These are phyloP conservation scores for Labeo rohita DNA, from an alignment of 2,113 vertebrate genomes.

Conservation along the genomic window DNA sequence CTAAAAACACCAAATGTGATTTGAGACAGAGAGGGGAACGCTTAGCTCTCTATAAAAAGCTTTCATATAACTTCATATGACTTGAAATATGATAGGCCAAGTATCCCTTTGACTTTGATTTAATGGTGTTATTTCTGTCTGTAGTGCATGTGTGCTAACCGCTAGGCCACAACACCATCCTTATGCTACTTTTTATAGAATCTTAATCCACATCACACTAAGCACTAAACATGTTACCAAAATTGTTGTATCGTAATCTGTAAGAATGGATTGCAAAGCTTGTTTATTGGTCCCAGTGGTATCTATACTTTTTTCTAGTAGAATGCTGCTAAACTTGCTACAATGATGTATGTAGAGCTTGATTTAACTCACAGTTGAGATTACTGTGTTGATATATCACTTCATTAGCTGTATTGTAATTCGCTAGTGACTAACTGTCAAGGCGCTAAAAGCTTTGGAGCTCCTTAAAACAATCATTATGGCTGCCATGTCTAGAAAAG, in stretches of 20 bases:
- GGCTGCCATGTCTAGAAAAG: slow-evolving; percentile 16
- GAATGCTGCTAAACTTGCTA: background rate
- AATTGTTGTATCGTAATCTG: background rate
- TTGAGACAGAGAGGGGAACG: background rate
- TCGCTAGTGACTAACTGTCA: background rate
- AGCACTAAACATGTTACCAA: background rate
- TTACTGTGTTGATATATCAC: background rate
- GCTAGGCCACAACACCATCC: background rate
- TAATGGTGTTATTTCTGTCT: background rate
- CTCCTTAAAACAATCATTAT: background rate
- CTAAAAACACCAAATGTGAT: background rate
- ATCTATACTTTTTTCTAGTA: background rate
- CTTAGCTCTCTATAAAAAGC: background rate
- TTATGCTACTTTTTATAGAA: background rate
- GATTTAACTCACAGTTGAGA: slow-evolving; percentile 1
- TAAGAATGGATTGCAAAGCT: background rate
- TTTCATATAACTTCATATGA: background rate
- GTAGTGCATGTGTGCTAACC: background rate
- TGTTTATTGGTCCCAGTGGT: background rate
- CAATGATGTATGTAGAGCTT: background rate
- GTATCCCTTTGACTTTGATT: background rate
- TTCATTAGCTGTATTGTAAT: background rate
- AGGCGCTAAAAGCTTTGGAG: background rate
- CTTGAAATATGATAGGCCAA: background rate
- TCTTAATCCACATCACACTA: background rate